Conservation (phyloP, 2,113 vertebrate genomes). For the Egretta garzetta region DNA sequence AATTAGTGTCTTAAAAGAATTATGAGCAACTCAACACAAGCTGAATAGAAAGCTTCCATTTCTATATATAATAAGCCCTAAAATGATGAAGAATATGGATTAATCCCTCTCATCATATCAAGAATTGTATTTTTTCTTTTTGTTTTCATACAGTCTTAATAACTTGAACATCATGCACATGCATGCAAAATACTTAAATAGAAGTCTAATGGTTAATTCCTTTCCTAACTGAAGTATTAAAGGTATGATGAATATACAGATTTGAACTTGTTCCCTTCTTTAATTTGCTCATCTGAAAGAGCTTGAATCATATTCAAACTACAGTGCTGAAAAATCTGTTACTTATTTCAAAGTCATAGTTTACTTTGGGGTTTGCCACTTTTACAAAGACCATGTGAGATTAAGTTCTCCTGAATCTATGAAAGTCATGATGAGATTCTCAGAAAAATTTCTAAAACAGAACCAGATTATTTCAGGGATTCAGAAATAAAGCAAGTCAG, state of each 20-base stretch:
- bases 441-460: not conserved
- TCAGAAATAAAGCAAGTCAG: not conserved
- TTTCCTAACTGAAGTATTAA: constrained; percentile 8
- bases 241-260: not conserved
- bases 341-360: not conserved
- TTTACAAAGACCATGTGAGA: not conserved
- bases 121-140: not conserved
- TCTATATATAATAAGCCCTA: constrained; percentile 20
- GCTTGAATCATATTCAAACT: not conserved
- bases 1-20: constrained; percentile 61
- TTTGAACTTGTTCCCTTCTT: not conserved
- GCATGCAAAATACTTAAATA: not conserved
- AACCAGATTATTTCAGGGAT: not conserved
- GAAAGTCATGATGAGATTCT: not conserved
- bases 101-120: not conserved
- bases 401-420: not conserved
- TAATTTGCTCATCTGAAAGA: constrained; percentile 3
- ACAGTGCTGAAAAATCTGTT: not conserved
- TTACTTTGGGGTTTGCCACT: not conserved
- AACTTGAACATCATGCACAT: not conserved
- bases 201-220: not conserved
- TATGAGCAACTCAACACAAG: constrained; percentile 27
- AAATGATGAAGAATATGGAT: constrained; percentile 12
- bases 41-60: constrained; percentile 41
- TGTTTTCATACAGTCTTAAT: constrained; percentile 23